A percentile compares a stretch with the other conserved stretches of the same genome.
phyloP scores from a whole-genome alignment of 2,113 vertebrate species.

The Alligator mississippiensis region DNA sequence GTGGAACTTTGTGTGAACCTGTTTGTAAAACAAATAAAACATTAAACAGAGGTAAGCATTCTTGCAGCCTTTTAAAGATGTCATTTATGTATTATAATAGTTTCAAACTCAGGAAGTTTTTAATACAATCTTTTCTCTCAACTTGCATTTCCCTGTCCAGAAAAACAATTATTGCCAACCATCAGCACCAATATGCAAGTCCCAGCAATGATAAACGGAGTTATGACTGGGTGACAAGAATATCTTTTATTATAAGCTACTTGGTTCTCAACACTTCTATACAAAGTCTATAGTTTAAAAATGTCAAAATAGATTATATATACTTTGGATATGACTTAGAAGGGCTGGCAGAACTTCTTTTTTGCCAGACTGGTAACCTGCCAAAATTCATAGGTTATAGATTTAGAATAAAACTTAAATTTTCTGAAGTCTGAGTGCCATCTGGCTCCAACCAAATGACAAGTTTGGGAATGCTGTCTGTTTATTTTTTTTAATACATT shows the following conservation, averaged over 20 bases:
- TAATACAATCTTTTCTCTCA: constrained; percentile 9
- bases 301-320: neutral
- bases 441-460: neutral
- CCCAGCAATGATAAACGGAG: neutral
- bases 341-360: neutral
- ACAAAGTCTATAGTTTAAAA: neutral
- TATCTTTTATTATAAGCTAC: neutral
- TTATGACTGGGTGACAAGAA: neutral
- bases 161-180: neutral
- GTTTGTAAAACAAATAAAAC: constrained; percentile 44
- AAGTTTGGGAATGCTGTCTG: neutral
- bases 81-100: neutral
- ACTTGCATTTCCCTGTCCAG: neutral
- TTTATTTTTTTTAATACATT: neutral
- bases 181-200: neutral
- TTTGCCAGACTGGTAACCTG: neutral
- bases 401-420: neutral
- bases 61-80: neutral
- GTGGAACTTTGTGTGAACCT: constrained; percentile 98
- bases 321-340: neutral
- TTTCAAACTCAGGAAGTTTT: neutral
- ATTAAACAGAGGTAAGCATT: neutral
- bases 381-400: neutral
- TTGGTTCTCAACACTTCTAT: neutral
- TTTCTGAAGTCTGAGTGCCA: neutral